These are phyloP conservation scores for Neostethus bicornis DNA, from an alignment of 2,797 vertebrate genomes.

Conservation along the genomic window DNA sequence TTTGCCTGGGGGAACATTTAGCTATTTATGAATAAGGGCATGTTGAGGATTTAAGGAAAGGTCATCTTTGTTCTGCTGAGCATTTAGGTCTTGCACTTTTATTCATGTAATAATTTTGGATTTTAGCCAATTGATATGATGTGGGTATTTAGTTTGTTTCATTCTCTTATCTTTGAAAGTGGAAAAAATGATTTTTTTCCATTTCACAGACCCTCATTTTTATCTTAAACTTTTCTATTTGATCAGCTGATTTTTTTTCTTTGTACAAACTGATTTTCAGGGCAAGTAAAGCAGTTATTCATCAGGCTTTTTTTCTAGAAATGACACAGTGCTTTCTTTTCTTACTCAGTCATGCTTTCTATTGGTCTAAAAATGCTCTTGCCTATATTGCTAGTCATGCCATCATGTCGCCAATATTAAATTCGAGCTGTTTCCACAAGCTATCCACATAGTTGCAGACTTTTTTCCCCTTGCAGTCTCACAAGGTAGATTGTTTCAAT, in stretches of 20 bases:
- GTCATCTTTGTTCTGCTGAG: conserved; percentile 53
- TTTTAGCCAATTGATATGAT: conserved; percentile 5
- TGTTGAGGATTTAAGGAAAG: conserved; percentile 62
- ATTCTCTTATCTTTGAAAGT: background rate
- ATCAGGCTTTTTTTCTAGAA: conserved; percentile 8
- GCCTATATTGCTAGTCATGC: background rate
- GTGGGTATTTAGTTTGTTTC: conserved; percentile 8
- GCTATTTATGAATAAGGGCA: conserved; percentile 67
- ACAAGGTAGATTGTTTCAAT: conserved; percentile 12
- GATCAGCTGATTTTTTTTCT: conserved; percentile 15
- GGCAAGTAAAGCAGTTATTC: conserved; percentile 12
- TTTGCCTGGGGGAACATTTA: conserved; percentile 74
- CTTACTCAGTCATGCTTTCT: conserved; percentile 5
- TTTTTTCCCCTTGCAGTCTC: conserved; percentile 2
- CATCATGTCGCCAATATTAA: conserved; percentile 1
- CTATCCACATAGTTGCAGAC: conserved; percentile 4
- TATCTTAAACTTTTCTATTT: conserved; percentile 19
- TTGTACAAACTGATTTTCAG: conserved; percentile 12
- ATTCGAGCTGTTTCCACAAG: conserved; percentile 4
- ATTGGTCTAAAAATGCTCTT: conserved; percentile 5
- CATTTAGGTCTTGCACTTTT: conserved; percentile 50
- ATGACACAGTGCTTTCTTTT: conserved; percentile 1
- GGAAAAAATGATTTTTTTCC: no score
- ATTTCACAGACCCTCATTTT: conserved; percentile 8
- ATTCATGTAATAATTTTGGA: conserved; percentile 19